Conservation (phyloP, 2,797 vertebrate species). For the Sebastolobus alascanus region DNA sequence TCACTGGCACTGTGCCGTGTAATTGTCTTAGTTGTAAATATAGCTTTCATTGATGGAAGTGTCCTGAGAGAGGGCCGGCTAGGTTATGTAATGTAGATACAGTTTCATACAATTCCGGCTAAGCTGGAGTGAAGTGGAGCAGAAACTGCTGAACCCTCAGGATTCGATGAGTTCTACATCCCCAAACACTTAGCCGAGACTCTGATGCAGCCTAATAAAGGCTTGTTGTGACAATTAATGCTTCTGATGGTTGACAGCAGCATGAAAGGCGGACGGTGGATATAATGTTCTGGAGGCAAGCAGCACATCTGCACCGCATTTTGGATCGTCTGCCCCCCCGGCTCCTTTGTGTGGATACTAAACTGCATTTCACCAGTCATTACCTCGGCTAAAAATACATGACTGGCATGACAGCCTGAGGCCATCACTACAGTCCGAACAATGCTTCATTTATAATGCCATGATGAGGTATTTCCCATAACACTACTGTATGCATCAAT, state of each 20-base stretch:
- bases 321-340: constrained; percentile 19
- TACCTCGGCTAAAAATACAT: constrained; percentile 49
- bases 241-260: constrained; percentile 49
- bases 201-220: constrained; percentile 52
- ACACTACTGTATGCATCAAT: background rate
- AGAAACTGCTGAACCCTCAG: constrained; percentile 66
- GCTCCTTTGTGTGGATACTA: constrained; percentile 37
- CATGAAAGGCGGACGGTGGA: constrained; percentile 29
- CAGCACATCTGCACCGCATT: constrained; percentile 41
- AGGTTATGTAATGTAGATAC: constrained; percentile 64
- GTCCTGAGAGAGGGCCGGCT: constrained; percentile 33
- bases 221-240: constrained; percentile 62
- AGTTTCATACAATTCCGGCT: constrained; percentile 48
- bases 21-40: constrained; percentile 49
- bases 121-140: constrained; percentile 74
- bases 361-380: constrained; percentile 52
- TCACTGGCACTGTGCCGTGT: constrained; percentile 24
- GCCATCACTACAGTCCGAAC: background rate
- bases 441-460: constrained; percentile 8
- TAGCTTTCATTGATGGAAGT: constrained; percentile 28
- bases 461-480: background rate
- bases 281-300: constrained; percentile 20
- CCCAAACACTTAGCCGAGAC: constrained; percentile 55
- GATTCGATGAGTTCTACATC: constrained; percentile 53
- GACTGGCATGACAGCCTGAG: constrained; percentile 15